phyloP scores from a whole-genome alignment of 2,888 invertebrate genomes.

The Elmis aenea region DNA sequence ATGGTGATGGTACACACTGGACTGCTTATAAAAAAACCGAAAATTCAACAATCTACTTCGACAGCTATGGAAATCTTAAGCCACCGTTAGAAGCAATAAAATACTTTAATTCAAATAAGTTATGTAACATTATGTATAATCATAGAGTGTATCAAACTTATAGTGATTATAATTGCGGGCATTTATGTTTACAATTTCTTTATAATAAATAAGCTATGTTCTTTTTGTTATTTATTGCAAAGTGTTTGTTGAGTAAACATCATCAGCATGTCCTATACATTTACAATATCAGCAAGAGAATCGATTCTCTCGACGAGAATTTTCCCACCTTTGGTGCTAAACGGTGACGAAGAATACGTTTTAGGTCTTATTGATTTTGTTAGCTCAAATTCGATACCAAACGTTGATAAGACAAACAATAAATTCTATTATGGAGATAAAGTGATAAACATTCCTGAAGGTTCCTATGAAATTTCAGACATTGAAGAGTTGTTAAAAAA shows the following conservation, averaged over 20 bases:
- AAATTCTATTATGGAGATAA: constrained; percentile 29
- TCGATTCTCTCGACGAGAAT: not conserved
- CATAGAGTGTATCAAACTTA: no score
- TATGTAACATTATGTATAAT: no score
- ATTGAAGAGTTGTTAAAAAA: constrained; percentile 24
- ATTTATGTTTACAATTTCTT: constrained; percentile 3
- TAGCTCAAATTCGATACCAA: constrained; percentile 19
- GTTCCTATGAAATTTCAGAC: constrained; percentile 35
- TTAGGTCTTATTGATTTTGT: no score
- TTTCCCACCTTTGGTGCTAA: not conserved
- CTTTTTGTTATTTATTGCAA: no score
- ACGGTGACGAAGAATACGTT: no score
- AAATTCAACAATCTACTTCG: not conserved
- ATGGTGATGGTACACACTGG: not conserved
- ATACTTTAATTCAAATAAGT: no score
- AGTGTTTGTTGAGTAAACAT: no score
- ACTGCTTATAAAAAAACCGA: not conserved
- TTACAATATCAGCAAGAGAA: no score
- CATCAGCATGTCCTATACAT: no score
- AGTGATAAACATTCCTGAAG: constrained; percentile 27
- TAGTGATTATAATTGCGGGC: no score
- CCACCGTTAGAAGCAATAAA: constrained; percentile 1
- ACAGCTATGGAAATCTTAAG: constrained; percentile 1
- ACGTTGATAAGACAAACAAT: constrained; percentile 35
- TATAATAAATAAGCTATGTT: no score